A percentile compares a stretch with the other conserved stretches of the same genome.
Evolutionary conservation across 1,140 invertebrate species (phyloP).

Genomic region (Nephila pilipes): DNA sequence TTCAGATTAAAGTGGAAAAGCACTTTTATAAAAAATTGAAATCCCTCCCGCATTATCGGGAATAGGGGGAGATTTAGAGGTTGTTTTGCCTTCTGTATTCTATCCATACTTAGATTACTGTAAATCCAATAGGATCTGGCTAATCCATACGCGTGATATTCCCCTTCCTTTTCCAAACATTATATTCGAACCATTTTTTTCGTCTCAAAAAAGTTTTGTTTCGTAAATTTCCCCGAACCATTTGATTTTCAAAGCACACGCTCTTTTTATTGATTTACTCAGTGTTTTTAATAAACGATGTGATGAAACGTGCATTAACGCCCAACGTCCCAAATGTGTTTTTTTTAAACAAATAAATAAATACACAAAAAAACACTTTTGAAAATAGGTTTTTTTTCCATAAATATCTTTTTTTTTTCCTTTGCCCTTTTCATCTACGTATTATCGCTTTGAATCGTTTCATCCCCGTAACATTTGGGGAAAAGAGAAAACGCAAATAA

Average conservation of each 20-base stretch:
- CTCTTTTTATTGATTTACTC: conserved; percentile 36
- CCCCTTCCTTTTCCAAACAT: background rate
- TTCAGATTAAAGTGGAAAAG: too few relatives aligned
- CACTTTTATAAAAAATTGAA: too few relatives aligned
- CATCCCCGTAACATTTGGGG: background rate
- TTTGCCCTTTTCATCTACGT: conserved; percentile 5
- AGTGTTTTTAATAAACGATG: conserved; percentile 44
- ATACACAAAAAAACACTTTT: conserved; percentile 13
- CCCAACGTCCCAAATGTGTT: conserved; percentile 20
- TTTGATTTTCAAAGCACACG: conserved; percentile 2
- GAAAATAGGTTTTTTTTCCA: conserved; percentile 30
- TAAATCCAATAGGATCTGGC: background rate
- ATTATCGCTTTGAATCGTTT: conserved; percentile 44
- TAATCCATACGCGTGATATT: background rate
- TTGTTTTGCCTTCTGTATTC: background rate
- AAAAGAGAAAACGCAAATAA: conserved; percentile 41
- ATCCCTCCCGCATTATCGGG: too few relatives aligned
- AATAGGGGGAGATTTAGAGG: too few relatives aligned
- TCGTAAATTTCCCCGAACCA: background rate
- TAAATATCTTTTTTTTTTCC: background rate
- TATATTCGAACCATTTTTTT: background rate
- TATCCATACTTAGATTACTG: background rate
- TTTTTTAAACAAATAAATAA: conserved; percentile 23
- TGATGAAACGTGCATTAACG: conserved; percentile 52
- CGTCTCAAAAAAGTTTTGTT: background rate